Conservation (phyloP, 2,888 invertebrate species). For the Altica lythri region DNA sequence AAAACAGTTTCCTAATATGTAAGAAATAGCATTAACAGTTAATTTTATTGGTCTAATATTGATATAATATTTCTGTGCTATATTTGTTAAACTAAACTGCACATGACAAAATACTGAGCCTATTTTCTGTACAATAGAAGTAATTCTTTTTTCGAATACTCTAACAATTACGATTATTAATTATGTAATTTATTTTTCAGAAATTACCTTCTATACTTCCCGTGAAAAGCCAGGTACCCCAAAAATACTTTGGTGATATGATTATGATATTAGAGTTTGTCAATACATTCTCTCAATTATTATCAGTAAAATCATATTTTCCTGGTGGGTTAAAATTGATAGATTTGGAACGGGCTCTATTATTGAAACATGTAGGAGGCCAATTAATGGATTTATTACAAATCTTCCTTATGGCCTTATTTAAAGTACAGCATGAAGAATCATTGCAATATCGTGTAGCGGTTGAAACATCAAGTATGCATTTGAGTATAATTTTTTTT, state of each 20-base stretch:
- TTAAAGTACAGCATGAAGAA: slow-evolving; percentile 83
- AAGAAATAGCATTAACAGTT: too few species aligned
- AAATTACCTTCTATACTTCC: slow-evolving; percentile 75
- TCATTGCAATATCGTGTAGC: slow-evolving; percentile 66
- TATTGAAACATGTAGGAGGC: slow-evolving; percentile 76
- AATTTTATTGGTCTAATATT: too few species aligned
- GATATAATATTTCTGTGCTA: too few species aligned
- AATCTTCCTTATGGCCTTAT: slow-evolving; percentile 79
- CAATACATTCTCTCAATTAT: slow-evolving; percentile 75
- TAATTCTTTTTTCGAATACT: slow-evolving; percentile 8
- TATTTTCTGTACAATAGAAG: too few species aligned
- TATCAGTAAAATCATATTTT: slow-evolving; percentile 81
- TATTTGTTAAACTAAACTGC: too few species aligned
- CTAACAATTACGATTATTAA: slow-evolving; percentile 4
- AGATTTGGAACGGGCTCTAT: slow-evolving; percentile 71
- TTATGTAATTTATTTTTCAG: slow-evolving; percentile 55
- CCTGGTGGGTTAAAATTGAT: slow-evolving; percentile 76
- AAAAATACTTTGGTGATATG: slow-evolving; percentile 82
- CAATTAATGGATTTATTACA: slow-evolving; percentile 83
- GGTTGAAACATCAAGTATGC: too few species aligned
- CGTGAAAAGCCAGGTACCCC: slow-evolving; percentile 74
- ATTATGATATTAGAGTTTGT: slow-evolving; percentile 89
- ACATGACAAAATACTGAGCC: too few species aligned
- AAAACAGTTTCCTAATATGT: too few species aligned
- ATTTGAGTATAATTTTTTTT: too few species aligned